phyloP scores from a whole-genome alignment of 2,888 invertebrate genomes.

The Deladenus siricidicola region DNA sequence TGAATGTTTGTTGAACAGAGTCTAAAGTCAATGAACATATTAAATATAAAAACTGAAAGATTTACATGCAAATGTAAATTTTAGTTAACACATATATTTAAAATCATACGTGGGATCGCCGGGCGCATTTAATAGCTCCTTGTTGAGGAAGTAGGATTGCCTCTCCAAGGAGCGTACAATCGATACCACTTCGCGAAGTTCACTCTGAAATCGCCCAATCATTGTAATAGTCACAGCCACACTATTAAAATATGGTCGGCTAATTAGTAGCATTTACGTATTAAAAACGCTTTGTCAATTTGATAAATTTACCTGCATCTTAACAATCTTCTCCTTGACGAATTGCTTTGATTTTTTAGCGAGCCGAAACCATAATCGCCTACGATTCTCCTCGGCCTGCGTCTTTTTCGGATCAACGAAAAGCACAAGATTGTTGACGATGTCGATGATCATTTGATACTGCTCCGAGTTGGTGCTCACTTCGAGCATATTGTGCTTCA shows the following conservation, averaged over 20 bases:
- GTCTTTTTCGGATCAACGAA: conserved; percentile 92
- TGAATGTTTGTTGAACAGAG: conserved; percentile 18
- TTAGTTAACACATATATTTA: background rate
- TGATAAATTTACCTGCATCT: conserved; percentile 26
- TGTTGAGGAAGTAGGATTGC: conserved; percentile 43
- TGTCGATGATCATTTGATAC: conserved; percentile 76
- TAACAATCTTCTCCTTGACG: conserved; percentile 61
- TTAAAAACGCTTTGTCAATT: too few species aligned
- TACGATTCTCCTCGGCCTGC: conserved; percentile 65
- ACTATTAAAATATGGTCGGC: background rate
- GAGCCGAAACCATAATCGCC: conserved; percentile 85
- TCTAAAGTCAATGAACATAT: conserved; percentile 8
- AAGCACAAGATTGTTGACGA: conserved; percentile 89
- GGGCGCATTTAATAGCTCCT: conserved; percentile 19
- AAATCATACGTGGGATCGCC: conserved; percentile 15
- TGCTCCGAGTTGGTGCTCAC: conserved; percentile 54
- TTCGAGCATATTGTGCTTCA: conserved; percentile 95
- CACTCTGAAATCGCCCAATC: too few species aligned
- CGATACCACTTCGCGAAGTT: conserved; percentile 62
- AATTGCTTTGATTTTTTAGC: conserved; percentile 84
- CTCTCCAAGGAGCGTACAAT: conserved; percentile 73
- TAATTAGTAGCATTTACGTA: background rate
- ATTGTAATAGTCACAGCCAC: too few species aligned
- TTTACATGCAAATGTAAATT: background rate
- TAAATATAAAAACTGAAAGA: background rate